Conservation (phyloP, 2,888 invertebrate genomes). For the Ophioninae sp. region DNA sequence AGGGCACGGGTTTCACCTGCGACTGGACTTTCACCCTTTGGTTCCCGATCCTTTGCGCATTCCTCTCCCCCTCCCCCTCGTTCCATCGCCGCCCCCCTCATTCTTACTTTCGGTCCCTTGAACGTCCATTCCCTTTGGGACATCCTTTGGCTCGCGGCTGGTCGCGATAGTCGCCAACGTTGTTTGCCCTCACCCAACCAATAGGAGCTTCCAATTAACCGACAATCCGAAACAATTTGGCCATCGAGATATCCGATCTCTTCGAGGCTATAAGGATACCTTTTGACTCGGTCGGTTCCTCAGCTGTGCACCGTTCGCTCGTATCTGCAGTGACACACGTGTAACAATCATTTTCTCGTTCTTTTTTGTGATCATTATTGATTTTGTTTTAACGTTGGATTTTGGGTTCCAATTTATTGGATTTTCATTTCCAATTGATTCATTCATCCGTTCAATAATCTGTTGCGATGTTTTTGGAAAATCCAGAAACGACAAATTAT, state of each 20-base stretch:
- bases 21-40: slow-evolving; percentile 8
- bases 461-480: too few relatives aligned
- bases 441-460: too few relatives aligned
- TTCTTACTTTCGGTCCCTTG: slow-evolving; percentile 21
- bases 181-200: slow-evolving; percentile 64
- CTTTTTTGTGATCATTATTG: too few relatives aligned
- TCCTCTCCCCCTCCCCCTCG: neutral
- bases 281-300: slow-evolving; percentile 15
- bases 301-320: slow-evolving; percentile 7
- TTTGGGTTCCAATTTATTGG: too few relatives aligned
- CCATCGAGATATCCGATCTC: slow-evolving; percentile 76
- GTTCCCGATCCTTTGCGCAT: neutral
- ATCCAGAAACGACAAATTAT: too few relatives aligned
- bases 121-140: slow-evolving; percentile 6
- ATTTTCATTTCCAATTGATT: too few relatives aligned
- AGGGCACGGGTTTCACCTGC: slow-evolving; percentile 48
- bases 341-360: too few relatives aligned
- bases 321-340: neutral
- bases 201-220: slow-evolving; percentile 79
- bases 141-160: neutral
- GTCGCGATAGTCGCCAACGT: slow-evolving; percentile 44
- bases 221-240: slow-evolving; percentile 80
- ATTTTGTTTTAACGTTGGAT: too few relatives aligned
- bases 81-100: slow-evolving; percentile 10
- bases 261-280: slow-evolving; percentile 62